Conservation (phyloP, 1,140 invertebrate genomes). For the Diorhabda carinulata region DNA sequence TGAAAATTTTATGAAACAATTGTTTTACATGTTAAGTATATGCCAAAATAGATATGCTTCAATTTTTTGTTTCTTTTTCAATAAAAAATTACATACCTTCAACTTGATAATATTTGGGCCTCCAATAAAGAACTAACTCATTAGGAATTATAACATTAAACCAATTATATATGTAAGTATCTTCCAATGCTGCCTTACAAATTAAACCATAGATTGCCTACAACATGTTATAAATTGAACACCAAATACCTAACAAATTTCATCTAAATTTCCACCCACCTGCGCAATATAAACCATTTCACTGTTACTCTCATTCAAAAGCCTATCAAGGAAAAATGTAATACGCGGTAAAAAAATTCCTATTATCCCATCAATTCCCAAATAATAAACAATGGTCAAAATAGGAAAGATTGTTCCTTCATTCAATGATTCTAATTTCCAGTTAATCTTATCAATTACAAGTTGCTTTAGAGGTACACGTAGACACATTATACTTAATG, state of each 20-base stretch:
- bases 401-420: conserved; percentile 29
- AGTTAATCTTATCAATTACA: conserved; percentile 35
- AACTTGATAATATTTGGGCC: conserved; percentile 9
- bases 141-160: conserved; percentile 26
- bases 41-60: too few relatives aligned
- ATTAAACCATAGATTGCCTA: conserved; percentile 29
- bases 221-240: conserved; percentile 6
- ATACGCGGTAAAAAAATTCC: conserved; percentile 34
- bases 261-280: conserved; percentile 25
- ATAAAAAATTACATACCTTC: too few relatives aligned
- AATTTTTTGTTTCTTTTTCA: too few relatives aligned
- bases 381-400: conserved; percentile 33
- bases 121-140: conserved; percentile 23
- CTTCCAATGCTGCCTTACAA: conserved; percentile 22
- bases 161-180: conserved; percentile 11
- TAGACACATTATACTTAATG: conserved; percentile 37
- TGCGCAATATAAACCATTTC: conserved; percentile 29
- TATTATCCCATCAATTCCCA: conserved; percentile 37
- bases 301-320: conserved; percentile 21
- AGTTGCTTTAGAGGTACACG: conserved; percentile 35
- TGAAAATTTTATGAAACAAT: too few relatives aligned
- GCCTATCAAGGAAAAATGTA: conserved; percentile 25
- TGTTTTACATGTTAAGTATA: too few relatives aligned
- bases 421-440: conserved; percentile 31
- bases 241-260: conserved; percentile 4